phyloP scores from a whole-genome alignment of 2,888 invertebrate genomes.

The Mythimna ferrago region DNA sequence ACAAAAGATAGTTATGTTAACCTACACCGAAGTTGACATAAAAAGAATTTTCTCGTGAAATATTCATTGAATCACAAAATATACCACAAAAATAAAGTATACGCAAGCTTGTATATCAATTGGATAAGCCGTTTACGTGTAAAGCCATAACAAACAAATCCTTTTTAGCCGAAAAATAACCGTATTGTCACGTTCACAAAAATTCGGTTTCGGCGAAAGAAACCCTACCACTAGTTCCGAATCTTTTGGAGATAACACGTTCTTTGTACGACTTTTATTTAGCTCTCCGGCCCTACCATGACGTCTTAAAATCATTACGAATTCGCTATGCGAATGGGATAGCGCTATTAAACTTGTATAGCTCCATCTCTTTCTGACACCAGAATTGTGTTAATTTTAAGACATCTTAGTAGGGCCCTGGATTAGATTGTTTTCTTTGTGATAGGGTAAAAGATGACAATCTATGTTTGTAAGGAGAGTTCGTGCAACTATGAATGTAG shows the following conservation, averaged over 20 bases:
- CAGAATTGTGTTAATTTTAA: too few species aligned
- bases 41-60: too few species aligned
- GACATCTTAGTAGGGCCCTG: too few species aligned
- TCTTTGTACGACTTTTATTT: slow-evolving; percentile 53
- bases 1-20: too few species aligned
- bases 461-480: slow-evolving; percentile 31
- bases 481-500: slow-evolving; percentile 20
- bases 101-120: slow-evolving; percentile 21
- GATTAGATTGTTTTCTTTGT: slow-evolving; percentile 60
- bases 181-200: slow-evolving; percentile 19
- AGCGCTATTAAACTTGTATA: too few species aligned
- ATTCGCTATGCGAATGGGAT: too few species aligned
- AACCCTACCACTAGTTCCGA: slow-evolving; percentile 35
- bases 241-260: slow-evolving; percentile 55
- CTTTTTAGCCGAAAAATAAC: slow-evolving; percentile 34
- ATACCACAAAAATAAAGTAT: background rate
- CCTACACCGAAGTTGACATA: too few species aligned
- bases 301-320: too few species aligned
- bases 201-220: slow-evolving; percentile 23
- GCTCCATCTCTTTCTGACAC: too few species aligned
- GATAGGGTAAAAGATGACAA: slow-evolving; percentile 42
- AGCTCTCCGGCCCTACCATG: background rate
- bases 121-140: slow-evolving; percentile 19
- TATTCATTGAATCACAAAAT: background rate
- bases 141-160: slow-evolving; percentile 32